Evolutionary conservation across 2,888 invertebrate species (phyloP).

Genomic region (Andricus quercusramuli): DNA sequence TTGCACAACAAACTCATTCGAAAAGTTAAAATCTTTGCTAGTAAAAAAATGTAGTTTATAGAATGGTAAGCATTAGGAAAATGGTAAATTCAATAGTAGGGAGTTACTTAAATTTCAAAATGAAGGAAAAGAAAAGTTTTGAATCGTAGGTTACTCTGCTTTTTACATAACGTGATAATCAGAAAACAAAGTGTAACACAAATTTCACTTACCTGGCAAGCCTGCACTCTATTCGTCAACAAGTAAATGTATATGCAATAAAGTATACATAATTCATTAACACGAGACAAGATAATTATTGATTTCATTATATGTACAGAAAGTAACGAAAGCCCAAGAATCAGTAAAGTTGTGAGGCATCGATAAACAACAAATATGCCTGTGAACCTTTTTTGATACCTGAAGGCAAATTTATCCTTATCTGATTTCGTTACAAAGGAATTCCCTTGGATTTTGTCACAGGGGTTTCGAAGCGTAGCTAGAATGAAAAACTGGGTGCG

Average conservation of each 20-base stretch:
- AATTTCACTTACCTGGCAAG: conserved; percentile 65
- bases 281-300: not conserved
- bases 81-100: not conserved
- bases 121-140: not conserved
- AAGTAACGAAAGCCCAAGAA: not conserved
- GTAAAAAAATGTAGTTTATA: no score
- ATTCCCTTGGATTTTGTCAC: not conserved
- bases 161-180: conserved; percentile 71
- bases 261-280: not conserved
- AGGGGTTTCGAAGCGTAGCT: not conserved
- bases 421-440: not conserved
- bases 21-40: no score
- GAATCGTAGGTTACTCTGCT: not conserved
- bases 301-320: not conserved
- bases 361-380: not conserved
- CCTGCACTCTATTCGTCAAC: conserved; percentile 65
- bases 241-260: conserved; percentile 4
- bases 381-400: not conserved
- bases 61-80: not conserved
- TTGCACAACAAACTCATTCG: no score
- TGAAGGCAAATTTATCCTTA: not conserved
- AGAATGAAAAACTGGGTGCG: conserved; percentile 25
- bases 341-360: not conserved
- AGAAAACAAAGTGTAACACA: conserved; percentile 74
- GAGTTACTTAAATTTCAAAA: not conserved